Base-by-base conservation (phyloP, 2,888 invertebrate species). In the Cryptops parisi region DNA sequence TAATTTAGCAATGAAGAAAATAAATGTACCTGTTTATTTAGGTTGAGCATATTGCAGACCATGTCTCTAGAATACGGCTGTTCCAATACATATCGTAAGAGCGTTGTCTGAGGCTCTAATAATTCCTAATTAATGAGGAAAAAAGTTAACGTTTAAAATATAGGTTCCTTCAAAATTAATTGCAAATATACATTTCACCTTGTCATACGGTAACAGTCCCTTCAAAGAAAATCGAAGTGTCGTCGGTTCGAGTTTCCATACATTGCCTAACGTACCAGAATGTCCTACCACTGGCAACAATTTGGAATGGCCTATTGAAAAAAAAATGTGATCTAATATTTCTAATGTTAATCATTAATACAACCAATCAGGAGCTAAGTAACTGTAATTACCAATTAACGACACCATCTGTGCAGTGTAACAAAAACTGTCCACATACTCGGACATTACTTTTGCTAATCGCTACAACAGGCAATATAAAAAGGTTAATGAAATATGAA, bases 21-120 rank as follows among this genome's bases (percentile, higher is more conserved):
- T n/a, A n/a, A n/a, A n/a, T 59, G 51, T 60, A 82, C 82, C 72
- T 91, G 90, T 67, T 93, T 93, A 65, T 89, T 93, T 22, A 96
- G 73, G 41, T 90, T 89, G 19, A 96, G 73, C 84, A 96, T 93
- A 2, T 84, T 85, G 62, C 89, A 91, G 61, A 94, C 88, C 87
- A 94, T 90, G 65, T 96, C 96, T 59, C 91, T 76, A 1, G 91
- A 93, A 68, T 94, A 96, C 0, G 93, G 90, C 66, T 96, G 94
- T 64, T 90, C 88, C 15, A 96, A 69, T 24, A 96, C 90, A 68
- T 94, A 93, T 59, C 86, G 75, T 25, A 96, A 70, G 33, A 96
- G 72, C 38, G 81, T 79, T 5, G 86, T 87, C 72, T 96, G 94
- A 6, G 93, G 89, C 66, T 88, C 84, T 17, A 87, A 70, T 26